Base-by-base conservation (phyloP, 1,140 invertebrate species). In the Oreohelix idahoensis region DNA sequence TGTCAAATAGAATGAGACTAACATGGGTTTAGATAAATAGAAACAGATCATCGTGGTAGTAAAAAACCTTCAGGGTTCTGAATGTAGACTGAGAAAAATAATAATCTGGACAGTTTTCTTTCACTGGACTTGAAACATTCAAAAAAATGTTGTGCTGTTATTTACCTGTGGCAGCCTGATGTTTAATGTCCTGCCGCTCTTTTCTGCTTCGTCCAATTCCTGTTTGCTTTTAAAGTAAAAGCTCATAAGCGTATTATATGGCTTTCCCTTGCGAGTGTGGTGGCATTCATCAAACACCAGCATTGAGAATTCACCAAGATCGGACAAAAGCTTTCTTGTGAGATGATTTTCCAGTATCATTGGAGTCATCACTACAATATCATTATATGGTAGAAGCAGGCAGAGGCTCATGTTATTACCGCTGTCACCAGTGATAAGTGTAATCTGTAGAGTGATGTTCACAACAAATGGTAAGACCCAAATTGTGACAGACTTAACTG, bases 211-310 rank as follows among this genome's bases (percentile, higher is more conserved):
- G 39, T 4, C 66, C 38, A 23, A 63, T 20, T 23, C 51, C 26
- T n/a, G 15, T n/a, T 58, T 91, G 38, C 77, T 83, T 58, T 87
- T 84, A 11, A 89, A 69, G 79, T 92, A 92, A 36, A 80, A 83
- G 38, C 85, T 81, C 89, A 92, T 91, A 0, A 92, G 82, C 10
- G 79, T 89, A 79, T 89, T 91, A 85, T 92, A 93, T 0, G 91
- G 88, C 71, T 91, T 89, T 49, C 39, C 73, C 45, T 75, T 75
- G n/a, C n/a, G n/a, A n/a, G n/a, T n/a, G n/a, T n/a, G n/a, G n/a
- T n/a, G n/a, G n/a, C n/a, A n/a, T n/a, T 93, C 92, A 77, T 93
- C 92, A 45, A 92, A 84, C 29, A 92, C 84, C 29, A 92, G 69
- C 53, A 92, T 84, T 17, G 86, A 81, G 78, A 92, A 87, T 0